These are phyloP conservation scores for Oryzias melastigma DNA, from an alignment of 2,113 vertebrate genomes.

Conservation along the genomic window DNA sequence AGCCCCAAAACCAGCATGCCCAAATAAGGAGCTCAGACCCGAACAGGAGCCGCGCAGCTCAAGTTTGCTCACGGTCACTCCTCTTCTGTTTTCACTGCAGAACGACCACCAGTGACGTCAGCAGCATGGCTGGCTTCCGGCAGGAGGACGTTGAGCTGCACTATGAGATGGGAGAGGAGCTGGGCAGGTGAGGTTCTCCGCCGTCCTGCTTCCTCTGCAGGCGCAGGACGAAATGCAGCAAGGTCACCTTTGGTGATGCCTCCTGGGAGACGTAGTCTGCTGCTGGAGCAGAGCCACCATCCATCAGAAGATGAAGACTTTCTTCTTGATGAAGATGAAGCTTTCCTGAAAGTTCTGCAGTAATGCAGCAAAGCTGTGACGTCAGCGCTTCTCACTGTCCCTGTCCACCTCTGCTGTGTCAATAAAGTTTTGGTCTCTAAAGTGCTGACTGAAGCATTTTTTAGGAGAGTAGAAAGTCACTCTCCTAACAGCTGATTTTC, in stretches of 20 bases:
- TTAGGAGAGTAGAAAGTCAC: too few species aligned
- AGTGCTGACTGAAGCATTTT: too few species aligned
- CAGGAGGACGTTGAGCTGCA: slow-evolving; percentile 80
- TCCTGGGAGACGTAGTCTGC: too few species aligned
- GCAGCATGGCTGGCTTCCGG: slow-evolving; percentile 79
- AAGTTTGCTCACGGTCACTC: not conserved
- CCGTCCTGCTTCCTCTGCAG: not conserved
- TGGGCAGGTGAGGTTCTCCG: slow-evolving; percentile 71
- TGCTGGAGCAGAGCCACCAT: too few species aligned
- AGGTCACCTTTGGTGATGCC: not conserved
- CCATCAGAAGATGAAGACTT: too few species aligned
- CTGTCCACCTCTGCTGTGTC: slow-evolving; percentile 35
- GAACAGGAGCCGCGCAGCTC: too few species aligned
- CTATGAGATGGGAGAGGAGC: slow-evolving; percentile 81
- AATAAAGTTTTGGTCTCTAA: not conserved
- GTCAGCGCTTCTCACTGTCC: slow-evolving; percentile 60
- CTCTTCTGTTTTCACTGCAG: slow-evolving; percentile 15
- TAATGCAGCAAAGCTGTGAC: slow-evolving; percentile 71
- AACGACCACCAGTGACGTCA: slow-evolving; percentile 34
- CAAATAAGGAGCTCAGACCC: slow-evolving; percentile 67
- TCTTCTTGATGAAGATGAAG: too few species aligned
- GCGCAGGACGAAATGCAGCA: too few species aligned
- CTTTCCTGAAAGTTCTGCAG: slow-evolving; percentile 42
- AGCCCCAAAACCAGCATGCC: slow-evolving; percentile 50
- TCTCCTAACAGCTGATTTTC: too few species aligned